A percentile compares a stretch with the other conserved stretches of the same genome.
These are phyloP conservation scores for Tipula confusa DNA, from an alignment of 2,888 invertebrate species.

Conservation along the genomic window DNA sequence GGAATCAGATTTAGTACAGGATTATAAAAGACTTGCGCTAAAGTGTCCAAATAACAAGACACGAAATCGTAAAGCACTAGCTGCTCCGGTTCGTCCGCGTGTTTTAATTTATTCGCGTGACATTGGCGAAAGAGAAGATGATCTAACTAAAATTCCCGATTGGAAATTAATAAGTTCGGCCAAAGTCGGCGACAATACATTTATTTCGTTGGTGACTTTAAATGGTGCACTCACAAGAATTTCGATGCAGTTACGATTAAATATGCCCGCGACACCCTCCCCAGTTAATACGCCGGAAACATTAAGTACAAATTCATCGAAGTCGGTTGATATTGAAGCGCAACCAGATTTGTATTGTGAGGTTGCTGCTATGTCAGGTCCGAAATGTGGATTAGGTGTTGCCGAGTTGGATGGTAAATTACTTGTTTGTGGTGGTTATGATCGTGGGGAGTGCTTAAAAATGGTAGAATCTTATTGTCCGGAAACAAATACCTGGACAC, in stretches of 20 bases:
- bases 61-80: slow-evolving; percentile 48
- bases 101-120: slow-evolving; percentile 58
- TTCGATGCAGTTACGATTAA: slow-evolving; percentile 57
- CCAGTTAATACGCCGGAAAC: slow-evolving; percentile 43
- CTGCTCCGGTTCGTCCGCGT: slow-evolving; percentile 59
- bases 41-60: slow-evolving; percentile 39
- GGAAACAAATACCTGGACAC: slow-evolving; percentile 62
- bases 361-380: slow-evolving; percentile 59
- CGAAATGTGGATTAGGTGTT: slow-evolving; percentile 72
- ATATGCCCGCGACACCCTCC: slow-evolving; percentile 49
- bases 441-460: slow-evolving; percentile 75
- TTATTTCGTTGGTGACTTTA: slow-evolving; percentile 61
- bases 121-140: slow-evolving; percentile 48
- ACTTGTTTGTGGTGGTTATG: slow-evolving; percentile 78
- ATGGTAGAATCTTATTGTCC: slow-evolving; percentile 72
- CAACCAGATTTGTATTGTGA: slow-evolving; percentile 54
- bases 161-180: slow-evolving; percentile 59
- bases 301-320: slow-evolving; percentile 35
- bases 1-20: slow-evolving; percentile 72
- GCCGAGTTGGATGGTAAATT: slow-evolving; percentile 66
- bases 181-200: slow-evolving; percentile 58
- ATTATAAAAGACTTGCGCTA: slow-evolving; percentile 61
- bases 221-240: slow-evolving; percentile 59
- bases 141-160: slow-evolving; percentile 50
- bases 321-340: slow-evolving; percentile 34